phyloP scores from a whole-genome alignment of 2,113 vertebrate species.

The Rutilus rutilus region DNA sequence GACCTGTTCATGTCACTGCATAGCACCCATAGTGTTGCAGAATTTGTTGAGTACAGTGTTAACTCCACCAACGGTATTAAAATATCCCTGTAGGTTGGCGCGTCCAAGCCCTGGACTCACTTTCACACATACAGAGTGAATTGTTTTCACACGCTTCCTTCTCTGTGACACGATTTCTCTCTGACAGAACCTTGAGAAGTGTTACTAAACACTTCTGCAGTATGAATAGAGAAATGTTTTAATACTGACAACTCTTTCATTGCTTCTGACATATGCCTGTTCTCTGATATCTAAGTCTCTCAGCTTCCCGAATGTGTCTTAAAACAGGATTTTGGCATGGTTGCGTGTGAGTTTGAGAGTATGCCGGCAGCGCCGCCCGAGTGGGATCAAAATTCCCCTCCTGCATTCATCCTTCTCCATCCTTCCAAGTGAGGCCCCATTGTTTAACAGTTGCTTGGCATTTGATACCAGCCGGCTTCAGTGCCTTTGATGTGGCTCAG shows the following conservation, averaged over 20 bases:
- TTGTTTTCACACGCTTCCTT: background rate
- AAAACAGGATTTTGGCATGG: slow-evolving; percentile 1
- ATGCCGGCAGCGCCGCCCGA: slow-evolving; percentile 59
- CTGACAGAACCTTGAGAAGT: slow-evolving; percentile 34
- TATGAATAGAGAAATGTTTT: slow-evolving; percentile 23
- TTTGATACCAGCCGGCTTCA: slow-evolving; percentile 64
- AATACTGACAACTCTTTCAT: slow-evolving; percentile 38
- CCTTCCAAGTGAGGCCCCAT: slow-evolving; percentile 73
- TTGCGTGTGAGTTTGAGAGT: slow-evolving; percentile 59
- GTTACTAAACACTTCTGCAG: slow-evolving; percentile 36
- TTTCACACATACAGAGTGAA: slow-evolving; percentile 26
- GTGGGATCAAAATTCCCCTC: slow-evolving; percentile 69
- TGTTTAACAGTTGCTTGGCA: slow-evolving; percentile 79
- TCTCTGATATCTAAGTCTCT: slow-evolving; percentile 14
- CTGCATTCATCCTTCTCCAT: slow-evolving; percentile 71
- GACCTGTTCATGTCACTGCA: background rate
- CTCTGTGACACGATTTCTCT: slow-evolving; percentile 39
- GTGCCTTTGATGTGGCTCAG: slow-evolving; percentile 79
- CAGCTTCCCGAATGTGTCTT: background rate
- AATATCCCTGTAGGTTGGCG: slow-evolving; percentile 28
- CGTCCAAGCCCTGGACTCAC: background rate
- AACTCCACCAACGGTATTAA: slow-evolving; percentile 38
- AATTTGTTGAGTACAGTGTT: slow-evolving; percentile 1
- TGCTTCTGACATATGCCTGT: slow-evolving; percentile 51
- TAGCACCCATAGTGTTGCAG: background rate